Evolutionary conservation across 2,113 vertebrate species (phyloP).

Genomic region (Psittacula cyanocephala): DNA sequence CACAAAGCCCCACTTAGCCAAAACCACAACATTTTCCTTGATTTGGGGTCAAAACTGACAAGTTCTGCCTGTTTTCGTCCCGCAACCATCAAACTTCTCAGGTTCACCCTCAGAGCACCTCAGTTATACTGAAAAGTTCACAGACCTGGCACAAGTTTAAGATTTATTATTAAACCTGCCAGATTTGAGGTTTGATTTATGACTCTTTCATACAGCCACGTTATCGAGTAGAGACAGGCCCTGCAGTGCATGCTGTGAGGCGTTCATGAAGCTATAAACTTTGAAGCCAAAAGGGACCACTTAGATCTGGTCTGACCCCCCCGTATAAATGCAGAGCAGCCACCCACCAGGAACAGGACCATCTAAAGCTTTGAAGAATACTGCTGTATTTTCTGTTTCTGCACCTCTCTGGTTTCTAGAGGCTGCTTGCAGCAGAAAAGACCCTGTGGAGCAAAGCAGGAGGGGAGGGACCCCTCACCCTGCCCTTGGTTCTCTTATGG

Average conservation of each 20-base stretch:
- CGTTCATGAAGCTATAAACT: not conserved
- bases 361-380: accelerated
- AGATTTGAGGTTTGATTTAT: constrained; percentile 65
- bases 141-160: constrained; percentile 48
- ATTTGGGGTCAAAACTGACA: constrained; percentile 66
- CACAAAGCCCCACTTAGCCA: constrained; percentile 54
- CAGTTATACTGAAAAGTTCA: constrained; percentile 41
- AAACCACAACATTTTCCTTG: constrained; percentile 63
- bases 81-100: constrained; percentile 40
- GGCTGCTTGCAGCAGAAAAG: not conserved
- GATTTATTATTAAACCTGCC: constrained; percentile 65
- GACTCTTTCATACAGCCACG: not conserved
- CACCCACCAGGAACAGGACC: not conserved
- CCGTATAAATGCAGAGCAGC: not conserved
- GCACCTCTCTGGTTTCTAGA: not conserved
- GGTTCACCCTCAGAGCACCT: constrained; percentile 47
- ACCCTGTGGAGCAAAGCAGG: not conserved
- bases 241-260: constrained; percentile 42
- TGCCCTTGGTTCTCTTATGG: not conserved
- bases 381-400: not conserved
- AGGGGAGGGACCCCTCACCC: accelerated
- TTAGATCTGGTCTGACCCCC: not conserved
- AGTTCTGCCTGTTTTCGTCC: constrained; percentile 62
- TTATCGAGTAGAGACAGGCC: constrained; percentile 54
- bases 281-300: constrained; percentile 31